Evolutionary conservation across 1,140 invertebrate genomes (phyloP), one percentile per base, ranked within the genome.

Genomic region (Oreohelix idahoensis): DNA sequence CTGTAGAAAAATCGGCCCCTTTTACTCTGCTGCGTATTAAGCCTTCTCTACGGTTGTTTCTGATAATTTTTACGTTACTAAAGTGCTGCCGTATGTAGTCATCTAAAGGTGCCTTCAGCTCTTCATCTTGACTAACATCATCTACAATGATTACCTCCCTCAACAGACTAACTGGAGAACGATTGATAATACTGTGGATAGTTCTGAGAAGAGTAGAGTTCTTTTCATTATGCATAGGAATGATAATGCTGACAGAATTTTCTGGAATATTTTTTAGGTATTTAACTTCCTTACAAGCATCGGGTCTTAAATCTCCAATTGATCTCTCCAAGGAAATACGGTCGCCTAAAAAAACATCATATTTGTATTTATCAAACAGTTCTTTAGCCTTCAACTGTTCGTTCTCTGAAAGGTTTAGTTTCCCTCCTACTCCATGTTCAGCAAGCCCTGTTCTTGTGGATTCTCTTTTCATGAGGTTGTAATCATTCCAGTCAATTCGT

Each of bases 111-210:
- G 36, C 71, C 26, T 73, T 66, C 17, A 66, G 1, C 29, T 66
- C 63, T 32, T 66, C 63, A 8, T 8, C 2, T 4, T 1, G 1
- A 36, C 71, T 73, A 0, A 5, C 8, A 20, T 73, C 71, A 73
- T 73, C 71, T 10, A 73, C 38, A 15, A 73, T 36, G 8, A 73
- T 42, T 8, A 73, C n/a, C 71, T 73, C 71, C 39, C 38, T 73
- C 1, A 73, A 8, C 71, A 73, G n/a, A n/a, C 20, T 23, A 2
- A 13, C n/a, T 17, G 71, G 71, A 23, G 71, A 42, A 8, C 71
- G 15, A 11, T 73, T 73, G 42, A 73, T 17, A 8, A 73, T 73
- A 23, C 71, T 42, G 42, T 73, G 38, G 10, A 73, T 5, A 10
- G 71, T 42, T 32, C 71, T 39, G 35, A 39, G 38, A 13, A 73